Base-by-base conservation (phyloP, 2,113 vertebrate genomes). In the Rattus rattus region DNA sequence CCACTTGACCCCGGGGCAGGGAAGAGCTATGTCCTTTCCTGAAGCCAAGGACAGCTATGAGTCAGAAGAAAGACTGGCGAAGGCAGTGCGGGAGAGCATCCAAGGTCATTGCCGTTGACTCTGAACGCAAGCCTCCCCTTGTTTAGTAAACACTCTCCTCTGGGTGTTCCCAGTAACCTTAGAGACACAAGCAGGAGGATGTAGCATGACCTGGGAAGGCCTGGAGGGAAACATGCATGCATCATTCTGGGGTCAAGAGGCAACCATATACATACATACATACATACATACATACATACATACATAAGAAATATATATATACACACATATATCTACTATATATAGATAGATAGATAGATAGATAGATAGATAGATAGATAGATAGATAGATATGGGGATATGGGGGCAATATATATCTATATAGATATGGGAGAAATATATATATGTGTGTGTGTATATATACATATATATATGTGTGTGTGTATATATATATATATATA, bases 51-150 rank as follows among this genome's bases (percentile, higher is more conserved):
- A 0, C 8, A 7, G 19, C 54, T 28, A 39, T 39, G 49, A 28
- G 16, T n/a, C 52, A 3, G 47, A 39, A 30, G 14, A 63, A 47
- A 49, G 52, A 7, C 0, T 65, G 36, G 33, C 36, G 61, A 28
- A 20, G 52, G 39, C 33, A 39, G n/a, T 2, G 4, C 1, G 16
- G 1, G 17, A 22, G 13, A 54, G 28, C 11, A 7, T 30, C 8
- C 30, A 52, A 30, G 10, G 30, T 22, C 88, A 36, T 5, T 1
- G 3, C 17, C 0, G 0, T 13, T 28, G 16, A 73, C 54, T 88
- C 81, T 5, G 7, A 54, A 72, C 54, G 8, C 20, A 8, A 30
- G 24, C 1, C 2, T n/a, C 0, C 83, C 83, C 6, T 0, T 54
- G 10, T 63, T 52, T 9, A 88, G 26, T 69, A 36, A 1, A 65